Conservation (phyloP, 2,888 invertebrate species). For the Euzetes globulus region DNA sequence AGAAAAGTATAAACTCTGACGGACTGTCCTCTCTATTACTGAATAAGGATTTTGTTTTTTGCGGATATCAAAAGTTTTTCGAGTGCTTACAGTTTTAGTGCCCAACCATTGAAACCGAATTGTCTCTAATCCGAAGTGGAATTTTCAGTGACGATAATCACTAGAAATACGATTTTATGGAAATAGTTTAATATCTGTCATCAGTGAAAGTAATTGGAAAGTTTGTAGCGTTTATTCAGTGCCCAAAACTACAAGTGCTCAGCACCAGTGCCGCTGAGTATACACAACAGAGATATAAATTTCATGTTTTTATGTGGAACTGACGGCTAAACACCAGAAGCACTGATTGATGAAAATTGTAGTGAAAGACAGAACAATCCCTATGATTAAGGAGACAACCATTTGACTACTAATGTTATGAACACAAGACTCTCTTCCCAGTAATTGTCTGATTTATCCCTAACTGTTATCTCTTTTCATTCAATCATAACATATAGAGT, state of each 20-base stretch:
- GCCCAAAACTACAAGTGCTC: not conserved
- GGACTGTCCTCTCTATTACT: not conserved
- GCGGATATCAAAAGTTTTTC: not conserved
- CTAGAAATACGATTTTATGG: constrained; percentile 7
- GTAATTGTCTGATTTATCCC: not conserved
- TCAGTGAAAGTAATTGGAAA: not conserved
- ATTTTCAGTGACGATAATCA: not conserved
- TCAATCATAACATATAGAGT: no score
- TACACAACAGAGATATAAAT: not conserved
- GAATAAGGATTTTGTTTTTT: not conserved
- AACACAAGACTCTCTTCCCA: not conserved
- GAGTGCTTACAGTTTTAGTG: not conserved
- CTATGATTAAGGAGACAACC: constrained; percentile 8
- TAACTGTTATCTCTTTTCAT: no score
- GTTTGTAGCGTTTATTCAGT: no score
- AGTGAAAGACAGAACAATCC: not conserved
- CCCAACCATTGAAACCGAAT: constrained; percentile 5
- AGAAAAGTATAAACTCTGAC: not conserved
- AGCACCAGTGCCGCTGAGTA: not conserved
- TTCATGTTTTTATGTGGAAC: not conserved
- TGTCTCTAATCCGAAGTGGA: not conserved
- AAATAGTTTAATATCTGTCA: constrained; percentile 11
- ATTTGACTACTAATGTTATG: not conserved
- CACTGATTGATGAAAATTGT: constrained; percentile 18
- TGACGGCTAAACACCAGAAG: not conserved